These are phyloP conservation scores for Malachius bipustulatus DNA, from an alignment of 2,888 invertebrate genomes.

Conservation along the genomic window DNA sequence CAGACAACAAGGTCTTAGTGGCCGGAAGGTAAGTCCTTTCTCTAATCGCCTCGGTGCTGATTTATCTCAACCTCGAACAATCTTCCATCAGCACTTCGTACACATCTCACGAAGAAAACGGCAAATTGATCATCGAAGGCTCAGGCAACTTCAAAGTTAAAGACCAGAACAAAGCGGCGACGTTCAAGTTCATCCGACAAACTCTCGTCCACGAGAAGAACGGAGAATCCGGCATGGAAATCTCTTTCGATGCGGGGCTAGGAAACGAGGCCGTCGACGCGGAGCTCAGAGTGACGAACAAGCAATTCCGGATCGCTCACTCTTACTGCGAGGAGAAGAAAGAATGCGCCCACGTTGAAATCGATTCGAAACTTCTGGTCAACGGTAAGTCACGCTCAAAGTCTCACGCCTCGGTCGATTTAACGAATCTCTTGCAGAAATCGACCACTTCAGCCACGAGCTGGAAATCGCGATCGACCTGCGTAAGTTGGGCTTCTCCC, in stretches of 20 bases:
- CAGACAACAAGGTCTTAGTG: slow-evolving; percentile 52
- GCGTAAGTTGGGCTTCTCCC: slow-evolving; percentile 59
- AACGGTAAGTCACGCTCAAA: slow-evolving; percentile 32
- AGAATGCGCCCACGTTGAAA: slow-evolving; percentile 62
- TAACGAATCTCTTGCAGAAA: slow-evolving; percentile 34
- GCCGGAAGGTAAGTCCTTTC: slow-evolving; percentile 49
- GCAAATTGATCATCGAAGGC: slow-evolving; percentile 62
- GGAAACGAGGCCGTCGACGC: slow-evolving; percentile 59
- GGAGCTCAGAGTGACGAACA: slow-evolving; percentile 58
- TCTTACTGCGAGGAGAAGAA: slow-evolving; percentile 70
- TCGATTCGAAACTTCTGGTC: slow-evolving; percentile 45
- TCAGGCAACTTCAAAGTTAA: slow-evolving; percentile 60
- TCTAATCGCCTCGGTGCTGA: neutral
- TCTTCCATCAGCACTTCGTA: slow-evolving; percentile 47
- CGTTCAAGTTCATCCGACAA: slow-evolving; percentile 61
- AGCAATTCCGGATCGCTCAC: slow-evolving; percentile 56
- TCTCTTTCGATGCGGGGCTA: slow-evolving; percentile 55
- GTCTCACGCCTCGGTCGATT: too few relatives aligned
- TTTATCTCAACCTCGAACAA: slow-evolving; percentile 1
- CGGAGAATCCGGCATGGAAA: slow-evolving; percentile 55
- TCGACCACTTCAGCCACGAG: slow-evolving; percentile 46
- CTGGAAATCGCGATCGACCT: slow-evolving; percentile 56
- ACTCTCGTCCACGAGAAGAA: slow-evolving; percentile 45
- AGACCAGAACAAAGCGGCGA: slow-evolving; percentile 55
- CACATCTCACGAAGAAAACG: slow-evolving; percentile 56